Percentiles rank a stretch among this genome's conserved stretches.
Conservation (phyloP, 2,797 vertebrate genomes). For the Diceros bicornis region DNA sequence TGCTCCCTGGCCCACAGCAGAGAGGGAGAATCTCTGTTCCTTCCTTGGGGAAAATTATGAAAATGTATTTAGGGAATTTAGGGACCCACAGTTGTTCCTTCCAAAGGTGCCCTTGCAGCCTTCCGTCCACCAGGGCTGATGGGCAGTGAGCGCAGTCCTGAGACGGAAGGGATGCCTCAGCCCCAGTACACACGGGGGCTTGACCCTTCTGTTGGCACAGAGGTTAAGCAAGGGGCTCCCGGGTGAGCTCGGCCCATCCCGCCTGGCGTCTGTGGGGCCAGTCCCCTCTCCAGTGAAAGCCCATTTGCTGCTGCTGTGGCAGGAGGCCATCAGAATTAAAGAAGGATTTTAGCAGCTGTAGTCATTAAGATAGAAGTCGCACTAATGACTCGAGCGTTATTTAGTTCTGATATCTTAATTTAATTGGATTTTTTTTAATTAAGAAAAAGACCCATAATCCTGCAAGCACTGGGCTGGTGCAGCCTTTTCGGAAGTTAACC, state of each 20-base stretch:
- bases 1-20: not conserved
- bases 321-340: not conserved
- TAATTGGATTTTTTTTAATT: slow-evolving; percentile 87
- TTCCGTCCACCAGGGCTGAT: slow-evolving; percentile 45
- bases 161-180: not conserved
- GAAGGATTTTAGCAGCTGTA: slow-evolving; percentile 78
- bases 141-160: slow-evolving; percentile 2
- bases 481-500: not conserved
- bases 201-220: rapidly evolving
- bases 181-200: not conserved
- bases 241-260: rapidly evolving
- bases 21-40: not conserved
- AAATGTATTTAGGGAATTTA: slow-evolving; percentile 35
- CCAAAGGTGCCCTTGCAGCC: not conserved
- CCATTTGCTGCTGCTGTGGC: not conserved
- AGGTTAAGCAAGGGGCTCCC: not conserved
- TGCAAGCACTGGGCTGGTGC: slow-evolving; percentile 33
- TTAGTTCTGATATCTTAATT: slow-evolving; percentile 86
- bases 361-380: slow-evolving; percentile 82
- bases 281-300: not conserved
- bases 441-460: slow-evolving; percentile 79
- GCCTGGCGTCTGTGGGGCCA: not conserved
- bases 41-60: slow-evolving; percentile 33
- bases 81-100: not conserved
- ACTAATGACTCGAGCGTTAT: slow-evolving; percentile 79